These are phyloP conservation scores for Homalodisca vitripennis DNA, from an alignment of 1,140 invertebrate species.

Conservation along the genomic window DNA sequence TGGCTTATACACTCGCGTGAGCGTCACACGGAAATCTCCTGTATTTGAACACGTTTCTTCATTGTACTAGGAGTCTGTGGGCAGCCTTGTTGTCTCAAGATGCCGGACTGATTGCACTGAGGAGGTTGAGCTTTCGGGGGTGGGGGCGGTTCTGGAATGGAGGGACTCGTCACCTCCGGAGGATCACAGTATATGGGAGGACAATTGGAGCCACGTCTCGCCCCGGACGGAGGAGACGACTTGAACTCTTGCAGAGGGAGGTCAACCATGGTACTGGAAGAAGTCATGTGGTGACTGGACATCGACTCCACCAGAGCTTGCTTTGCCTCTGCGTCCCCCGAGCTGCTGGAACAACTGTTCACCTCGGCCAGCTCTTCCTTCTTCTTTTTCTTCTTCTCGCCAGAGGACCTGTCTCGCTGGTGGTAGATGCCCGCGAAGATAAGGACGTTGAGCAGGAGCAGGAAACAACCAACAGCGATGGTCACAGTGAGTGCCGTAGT, in stretches of 20 bases:
- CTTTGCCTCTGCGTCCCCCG: conserved; percentile 57
- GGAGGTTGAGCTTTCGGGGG: conserved; percentile 38
- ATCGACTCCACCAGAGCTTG: conserved; percentile 50
- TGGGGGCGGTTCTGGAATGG: conserved; percentile 40
- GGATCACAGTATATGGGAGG: conserved; percentile 45
- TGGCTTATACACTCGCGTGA: not conserved
- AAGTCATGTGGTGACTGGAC: conserved; percentile 60
- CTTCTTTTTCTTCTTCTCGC: conserved; percentile 61
- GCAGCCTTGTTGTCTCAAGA: conserved; percentile 34
- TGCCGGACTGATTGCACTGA: conserved; percentile 28
- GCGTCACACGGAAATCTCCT: conserved; percentile 41
- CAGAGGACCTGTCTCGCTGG: conserved; percentile 69
- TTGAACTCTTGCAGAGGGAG: conserved; percentile 64
- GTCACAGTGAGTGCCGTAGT: conserved; percentile 90
- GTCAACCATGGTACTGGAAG: conserved; percentile 62
- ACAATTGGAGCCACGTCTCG: conserved; percentile 47
- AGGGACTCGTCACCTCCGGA: conserved; percentile 53
- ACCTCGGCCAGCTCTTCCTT: conserved; percentile 71
- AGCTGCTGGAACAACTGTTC: conserved; percentile 57
- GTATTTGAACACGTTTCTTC: conserved; percentile 42
- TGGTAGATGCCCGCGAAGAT: conserved; percentile 95
- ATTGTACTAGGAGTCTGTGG: conserved; percentile 40
- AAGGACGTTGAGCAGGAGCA: conserved; percentile 86
- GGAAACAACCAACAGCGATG: conserved; percentile 86
- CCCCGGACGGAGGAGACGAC: conserved; percentile 56